Evolutionary conservation across 2,113 vertebrate species (phyloP).

Genomic region (Taxidea taxus): DNA sequence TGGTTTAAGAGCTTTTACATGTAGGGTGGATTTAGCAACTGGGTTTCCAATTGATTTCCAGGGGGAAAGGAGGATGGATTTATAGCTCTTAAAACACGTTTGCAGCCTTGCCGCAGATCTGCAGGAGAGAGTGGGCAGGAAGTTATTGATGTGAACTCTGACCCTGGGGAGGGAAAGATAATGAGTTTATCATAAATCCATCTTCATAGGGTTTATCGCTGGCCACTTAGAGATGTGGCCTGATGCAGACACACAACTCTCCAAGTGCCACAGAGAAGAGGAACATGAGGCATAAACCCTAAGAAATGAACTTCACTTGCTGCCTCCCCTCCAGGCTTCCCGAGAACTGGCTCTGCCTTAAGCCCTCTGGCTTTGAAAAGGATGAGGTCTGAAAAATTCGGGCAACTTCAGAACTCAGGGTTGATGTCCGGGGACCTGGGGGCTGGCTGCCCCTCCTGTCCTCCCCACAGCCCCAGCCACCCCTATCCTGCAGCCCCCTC

Average conservation of each 20-base stretch:
- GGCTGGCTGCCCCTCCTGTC: not conserved
- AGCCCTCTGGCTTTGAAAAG: not conserved
- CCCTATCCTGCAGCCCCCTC: not conserved
- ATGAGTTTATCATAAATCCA: conserved; percentile 12
- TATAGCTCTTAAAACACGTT: not conserved
- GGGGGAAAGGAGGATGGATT: not conserved
- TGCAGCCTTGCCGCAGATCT: not conserved
- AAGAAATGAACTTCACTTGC: not conserved
- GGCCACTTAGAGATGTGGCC: not conserved
- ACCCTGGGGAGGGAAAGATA: not conserved
- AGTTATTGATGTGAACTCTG: conserved; percentile 23
- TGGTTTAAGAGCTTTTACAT: conserved; percentile 4
- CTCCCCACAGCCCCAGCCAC: not conserved
- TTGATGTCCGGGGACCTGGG: not conserved
- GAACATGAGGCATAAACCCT: not conserved
- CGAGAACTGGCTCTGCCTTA: not conserved
- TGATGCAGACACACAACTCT: not conserved
- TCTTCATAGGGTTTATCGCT: not conserved
- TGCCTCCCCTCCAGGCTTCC: not conserved
- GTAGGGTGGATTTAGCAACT: not conserved
- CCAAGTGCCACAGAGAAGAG: not conserved
- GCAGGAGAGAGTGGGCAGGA: not conserved
- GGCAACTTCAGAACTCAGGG: not conserved
- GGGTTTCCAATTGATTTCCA: conserved; percentile 37
- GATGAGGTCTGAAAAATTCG: not conserved